These are phyloP conservation scores for Chorisops tibialis DNA, from an alignment of 2,888 invertebrate genomes.

Conservation along the genomic window DNA sequence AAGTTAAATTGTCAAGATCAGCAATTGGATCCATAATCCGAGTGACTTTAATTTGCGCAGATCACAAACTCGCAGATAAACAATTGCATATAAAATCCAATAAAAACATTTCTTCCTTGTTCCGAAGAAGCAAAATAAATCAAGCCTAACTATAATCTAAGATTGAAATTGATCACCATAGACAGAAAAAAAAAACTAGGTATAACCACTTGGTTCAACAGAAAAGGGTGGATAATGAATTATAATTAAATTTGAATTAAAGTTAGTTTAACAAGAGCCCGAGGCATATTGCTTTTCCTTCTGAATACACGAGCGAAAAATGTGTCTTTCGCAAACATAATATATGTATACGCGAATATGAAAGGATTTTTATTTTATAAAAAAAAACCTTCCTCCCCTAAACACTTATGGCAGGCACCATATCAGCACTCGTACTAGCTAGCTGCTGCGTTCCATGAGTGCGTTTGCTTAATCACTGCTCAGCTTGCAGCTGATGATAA, in stretches of 20 bases:
- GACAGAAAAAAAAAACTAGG: neutral
- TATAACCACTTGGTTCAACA: neutral
- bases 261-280: neutral
- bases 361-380: neutral
- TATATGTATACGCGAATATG: neutral
- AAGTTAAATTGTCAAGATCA: too few relatives aligned
- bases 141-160: too few relatives aligned
- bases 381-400: neutral
- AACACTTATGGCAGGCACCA: neutral
- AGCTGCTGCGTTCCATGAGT: neutral
- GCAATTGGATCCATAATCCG: too few relatives aligned
- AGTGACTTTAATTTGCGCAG: too few relatives aligned
- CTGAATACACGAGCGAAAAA: neutral
- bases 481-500: conserved; percentile 2
- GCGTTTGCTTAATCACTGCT: too few relatives aligned
- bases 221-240: conserved; percentile 24
- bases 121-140: too few relatives aligned
- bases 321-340: neutral
- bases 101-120: too few relatives aligned
- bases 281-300: neutral
- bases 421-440: neutral
- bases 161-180: too few relatives aligned
- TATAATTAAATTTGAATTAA: conserved; percentile 29
- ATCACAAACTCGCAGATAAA: too few relatives aligned
- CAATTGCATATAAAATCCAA: too few relatives aligned